phyloP scores from a whole-genome alignment of 2,113 vertebrate species.

The Larimichthys crocea region DNA sequence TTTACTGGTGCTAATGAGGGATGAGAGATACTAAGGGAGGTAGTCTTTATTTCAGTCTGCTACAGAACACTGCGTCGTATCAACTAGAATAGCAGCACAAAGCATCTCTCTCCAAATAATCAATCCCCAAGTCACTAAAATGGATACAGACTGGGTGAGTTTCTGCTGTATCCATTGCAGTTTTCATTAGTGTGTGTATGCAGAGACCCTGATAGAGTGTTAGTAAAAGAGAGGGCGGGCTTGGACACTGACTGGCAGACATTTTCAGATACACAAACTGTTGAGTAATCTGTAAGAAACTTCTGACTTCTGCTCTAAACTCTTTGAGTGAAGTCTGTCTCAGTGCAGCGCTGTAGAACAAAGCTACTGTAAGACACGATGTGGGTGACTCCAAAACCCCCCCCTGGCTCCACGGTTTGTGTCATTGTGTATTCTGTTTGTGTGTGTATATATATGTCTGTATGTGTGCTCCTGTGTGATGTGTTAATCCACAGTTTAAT shows the following conservation, averaged over 20 bases:
- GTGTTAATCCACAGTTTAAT: constrained; percentile 70
- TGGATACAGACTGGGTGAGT: background rate
- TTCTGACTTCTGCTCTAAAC: constrained; percentile 32
- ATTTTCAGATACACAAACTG: background rate
- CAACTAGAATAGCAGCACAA: no score
- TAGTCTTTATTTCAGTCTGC: no score
- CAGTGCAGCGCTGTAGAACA: constrained; percentile 53
- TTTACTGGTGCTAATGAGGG: no score
- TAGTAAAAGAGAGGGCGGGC: background rate
- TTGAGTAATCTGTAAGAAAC: constrained; percentile 18
- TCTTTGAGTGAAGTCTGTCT: constrained; percentile 30
- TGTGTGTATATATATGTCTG: constrained; percentile 1
- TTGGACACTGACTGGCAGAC: background rate
- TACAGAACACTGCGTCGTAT: no score
- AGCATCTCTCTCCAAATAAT: no score
- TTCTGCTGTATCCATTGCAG: background rate
- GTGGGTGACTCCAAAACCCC: constrained; percentile 33
- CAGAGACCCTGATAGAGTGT: background rate
- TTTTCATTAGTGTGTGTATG: background rate
- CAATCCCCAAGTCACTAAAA: background rate
- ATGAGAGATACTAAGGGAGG: no score
- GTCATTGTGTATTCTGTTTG: constrained; percentile 14
- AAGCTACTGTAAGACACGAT: constrained; percentile 57
- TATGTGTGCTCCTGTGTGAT: constrained; percentile 29
- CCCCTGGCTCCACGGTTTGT: constrained; percentile 10